phyloP scores from a whole-genome alignment of 2,797 vertebrate genomes.

The Aldrovandia affinis region DNA sequence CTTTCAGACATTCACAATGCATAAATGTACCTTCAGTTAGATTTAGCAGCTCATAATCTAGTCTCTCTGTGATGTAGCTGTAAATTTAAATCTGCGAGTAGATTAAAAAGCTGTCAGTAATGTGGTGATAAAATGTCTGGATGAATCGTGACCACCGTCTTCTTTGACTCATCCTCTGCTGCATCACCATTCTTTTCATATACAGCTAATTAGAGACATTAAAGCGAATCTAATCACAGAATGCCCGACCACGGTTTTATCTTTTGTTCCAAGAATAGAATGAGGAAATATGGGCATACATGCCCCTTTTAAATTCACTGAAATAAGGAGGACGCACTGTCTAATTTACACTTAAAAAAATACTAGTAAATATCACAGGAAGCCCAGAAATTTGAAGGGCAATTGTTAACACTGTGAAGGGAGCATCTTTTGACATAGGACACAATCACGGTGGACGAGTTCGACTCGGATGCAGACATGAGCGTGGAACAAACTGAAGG shows the following conservation, averaged over 20 bases:
- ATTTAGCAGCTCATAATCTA: neutral
- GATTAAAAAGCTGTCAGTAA: neutral
- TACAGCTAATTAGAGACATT: neutral
- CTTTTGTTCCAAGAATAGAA: conserved; percentile 8
- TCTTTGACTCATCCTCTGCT: neutral
- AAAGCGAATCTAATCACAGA: neutral
- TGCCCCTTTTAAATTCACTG: neutral
- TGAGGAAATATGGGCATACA: neutral
- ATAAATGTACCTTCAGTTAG: neutral
- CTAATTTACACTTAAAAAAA: neutral
- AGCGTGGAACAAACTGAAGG: neutral
- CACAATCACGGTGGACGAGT: neutral
- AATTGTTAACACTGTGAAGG: neutral
- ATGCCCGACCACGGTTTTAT: neutral
- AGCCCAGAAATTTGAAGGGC: neutral
- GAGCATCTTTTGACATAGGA: neutral
- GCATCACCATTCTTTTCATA: neutral
- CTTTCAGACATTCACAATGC: neutral
- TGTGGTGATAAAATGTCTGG: neutral
- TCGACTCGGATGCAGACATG: neutral
- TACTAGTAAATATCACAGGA: neutral
- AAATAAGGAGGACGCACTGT: neutral
- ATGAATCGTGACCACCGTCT: neutral
- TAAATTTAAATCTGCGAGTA: neutral
- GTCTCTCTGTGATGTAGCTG: neutral